Percentiles rank a stretch among this genome's conserved stretches.
Conservation (phyloP, 2,888 invertebrate genomes). For the Leptinotarsa tumamoca region DNA sequence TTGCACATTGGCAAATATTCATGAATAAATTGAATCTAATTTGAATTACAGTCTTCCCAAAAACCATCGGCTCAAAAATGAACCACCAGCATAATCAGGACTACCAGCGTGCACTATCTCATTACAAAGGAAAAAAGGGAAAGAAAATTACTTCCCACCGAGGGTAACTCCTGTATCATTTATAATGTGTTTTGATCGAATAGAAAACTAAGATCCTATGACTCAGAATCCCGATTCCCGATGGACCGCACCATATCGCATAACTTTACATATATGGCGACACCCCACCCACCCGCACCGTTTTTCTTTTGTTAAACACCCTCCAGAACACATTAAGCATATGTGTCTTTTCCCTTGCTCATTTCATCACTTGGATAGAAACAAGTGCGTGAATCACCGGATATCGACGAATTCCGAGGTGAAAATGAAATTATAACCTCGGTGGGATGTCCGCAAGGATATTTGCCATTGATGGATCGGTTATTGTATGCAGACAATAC, state of each 20-base stretch:
- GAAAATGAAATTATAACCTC: constrained; percentile 47
- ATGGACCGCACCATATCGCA: constrained; percentile 49
- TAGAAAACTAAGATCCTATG: constrained; percentile 39
- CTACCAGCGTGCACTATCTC: constrained; percentile 1
- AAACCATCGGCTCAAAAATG: constrained; percentile 3
- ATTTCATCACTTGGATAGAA: constrained; percentile 40
- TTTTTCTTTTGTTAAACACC: constrained; percentile 47
- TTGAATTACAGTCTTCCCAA: neutral
- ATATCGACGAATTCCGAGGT: constrained; percentile 33
- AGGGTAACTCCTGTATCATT: constrained; percentile 35
- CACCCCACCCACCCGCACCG: constrained; percentile 32
- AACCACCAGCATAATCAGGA: constrained; percentile 5
- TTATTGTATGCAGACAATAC: constrained; percentile 45
- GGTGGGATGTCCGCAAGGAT: constrained; percentile 37
- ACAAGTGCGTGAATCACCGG: constrained; percentile 48
- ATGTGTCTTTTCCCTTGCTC: constrained; percentile 59
- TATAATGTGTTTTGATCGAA: constrained; percentile 37
- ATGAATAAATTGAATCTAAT: no score
- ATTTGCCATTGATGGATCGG: constrained; percentile 48
- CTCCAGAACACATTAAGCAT: constrained; percentile 60
- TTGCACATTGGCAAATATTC: no score
- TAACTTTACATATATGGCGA: constrained; percentile 53
- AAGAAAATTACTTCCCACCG: constrained; percentile 32
- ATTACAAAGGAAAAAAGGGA: constrained; percentile 18
- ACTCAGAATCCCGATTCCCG: constrained; percentile 41